Conservation (phyloP, 2,888 invertebrate species). For the Pyrochroa serraticornis region DNA sequence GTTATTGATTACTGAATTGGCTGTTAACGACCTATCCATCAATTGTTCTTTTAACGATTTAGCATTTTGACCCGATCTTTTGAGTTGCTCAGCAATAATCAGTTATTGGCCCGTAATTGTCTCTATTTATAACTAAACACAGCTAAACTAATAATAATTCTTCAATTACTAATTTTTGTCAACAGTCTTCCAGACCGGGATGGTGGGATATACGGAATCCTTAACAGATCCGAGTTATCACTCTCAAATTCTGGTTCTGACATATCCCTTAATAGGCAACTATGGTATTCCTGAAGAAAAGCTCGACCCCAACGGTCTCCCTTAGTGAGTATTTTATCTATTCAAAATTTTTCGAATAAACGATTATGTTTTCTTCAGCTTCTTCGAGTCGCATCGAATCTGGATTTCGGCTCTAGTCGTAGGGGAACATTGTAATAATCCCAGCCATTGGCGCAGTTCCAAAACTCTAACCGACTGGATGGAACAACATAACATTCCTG, state of each 20-base stretch:
- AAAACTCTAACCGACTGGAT: constrained; percentile 88
- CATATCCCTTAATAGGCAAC: constrained; percentile 97
- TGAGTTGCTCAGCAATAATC: no score
- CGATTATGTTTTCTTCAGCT: constrained; percentile 62
- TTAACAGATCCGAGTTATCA: constrained; percentile 98
- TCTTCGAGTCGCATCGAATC: constrained; percentile 90
- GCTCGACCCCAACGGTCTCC: constrained; percentile 75
- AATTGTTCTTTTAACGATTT: no score
- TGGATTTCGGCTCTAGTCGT: constrained; percentile 94
- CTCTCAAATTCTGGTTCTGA: constrained; percentile 91
- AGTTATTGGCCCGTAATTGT: no score
- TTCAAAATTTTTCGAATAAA: neutral
- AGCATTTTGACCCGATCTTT: no score
- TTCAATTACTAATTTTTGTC: constrained; percentile 31
- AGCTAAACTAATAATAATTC: no score
- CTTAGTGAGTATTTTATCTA: constrained; percentile 63
- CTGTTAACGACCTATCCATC: no score
- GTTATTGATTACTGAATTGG: no score
- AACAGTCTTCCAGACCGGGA: constrained; percentile 95
- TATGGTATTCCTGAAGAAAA: constrained; percentile 88
- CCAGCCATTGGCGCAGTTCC: constrained; percentile 89
- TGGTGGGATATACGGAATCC: constrained; percentile 99
- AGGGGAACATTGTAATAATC: constrained; percentile 82
- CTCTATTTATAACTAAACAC: no score
- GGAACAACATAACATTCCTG: constrained; percentile 77